Base-by-base conservation (phyloP, 2,113 vertebrate species). In the Potamarius usumacintae region DNA sequence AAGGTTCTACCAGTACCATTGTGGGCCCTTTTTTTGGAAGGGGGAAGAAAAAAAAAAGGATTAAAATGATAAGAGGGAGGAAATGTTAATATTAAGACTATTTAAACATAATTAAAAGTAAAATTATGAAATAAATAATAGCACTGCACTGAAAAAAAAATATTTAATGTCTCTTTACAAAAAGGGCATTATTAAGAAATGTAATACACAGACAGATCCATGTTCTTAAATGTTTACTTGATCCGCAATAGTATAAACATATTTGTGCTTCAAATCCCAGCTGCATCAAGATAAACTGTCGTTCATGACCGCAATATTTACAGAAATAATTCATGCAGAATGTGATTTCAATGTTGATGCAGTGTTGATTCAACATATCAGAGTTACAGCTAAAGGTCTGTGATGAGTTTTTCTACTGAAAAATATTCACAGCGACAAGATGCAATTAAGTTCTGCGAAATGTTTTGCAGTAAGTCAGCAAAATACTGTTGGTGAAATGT, bases 241-340 rank as follows among this genome's bases (percentile, higher is more conserved):
- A 78, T 85, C 52, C 57, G 86, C 57, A 86, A 20, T 88, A 0
- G 82, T 71, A 27, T 91, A 82, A 62, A 89, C 91, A 93, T 14
- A 85, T 2, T 30, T 30, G n/a, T 34, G 77, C 1, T 7, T 15
- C 87, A 60, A 88, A 82, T n/a, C 83, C 67, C 72, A 88, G 86
- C 55, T 71, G 53, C 65, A 82, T 88, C 57, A 83, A 89, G 65
- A 89, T 88, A 87, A 80, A 81, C 52, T 83, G 77, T 83, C 48
- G 0, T 77, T 77, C 78, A 52, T 79, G 85, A 84, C 30, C 69
- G 85, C 78, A 88, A 86, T 90, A 91, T 91, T 90, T 89, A 90
- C 76, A 89, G 62, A 78, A 60, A 86, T 55, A 81, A 83, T 84
- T 91, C 90, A 90, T 87, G 85, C 87, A 89, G 63, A 85, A 86